Evolutionary conservation across 1,140 invertebrate species (phyloP), one percentile per base, ranked within the genome.

Genomic region (Euwallacea similis): DNA sequence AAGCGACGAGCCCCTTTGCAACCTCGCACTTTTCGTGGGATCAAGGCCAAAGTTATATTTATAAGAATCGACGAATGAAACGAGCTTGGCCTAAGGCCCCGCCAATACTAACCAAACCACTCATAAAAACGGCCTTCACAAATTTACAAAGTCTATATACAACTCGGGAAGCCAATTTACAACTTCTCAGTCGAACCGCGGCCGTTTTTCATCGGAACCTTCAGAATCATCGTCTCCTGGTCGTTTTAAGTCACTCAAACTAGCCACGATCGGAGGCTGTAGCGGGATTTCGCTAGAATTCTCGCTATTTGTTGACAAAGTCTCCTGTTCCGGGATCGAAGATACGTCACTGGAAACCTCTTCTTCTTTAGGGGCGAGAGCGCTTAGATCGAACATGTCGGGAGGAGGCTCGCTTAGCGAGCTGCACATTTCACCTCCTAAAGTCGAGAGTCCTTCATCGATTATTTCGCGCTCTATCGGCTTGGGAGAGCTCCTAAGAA

Each of bases 321-420:
- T 76, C 47, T 73, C 74, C 9, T 62, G 62, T 59, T 76, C 71
- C 8, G 72, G 70, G 10, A 73, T 64, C 33, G 70, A 74, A 0
- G 63, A 75, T 21, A 71, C 9, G 58, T 75, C 74, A 55, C 69
- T 76, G 42, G 74, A 72, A 11, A 72, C 66, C 33, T 69, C 74
- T 42, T 76, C 75, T 44, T 73, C 69, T 66, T 70, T 42, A 33
- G 59, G 59, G 59, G 13, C 55, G n/a, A 53, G 62, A 16, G 8
- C 56, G 8, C 47, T 44, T 41, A 81, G 74, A 65, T 81, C 80
- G 62, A 81, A 81, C 80, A 81, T 81, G 46, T 81, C 80, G 2
- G 80, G 80, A 7, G 80, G 80, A 7, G 80, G 80, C 71, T 81
- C 80, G 60, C 80, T 81, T 15, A 81, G 68, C 0, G 80, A 81